Conservation (phyloP, 2,888 invertebrate genomes). For the Drosophila paramelanica region DNA sequence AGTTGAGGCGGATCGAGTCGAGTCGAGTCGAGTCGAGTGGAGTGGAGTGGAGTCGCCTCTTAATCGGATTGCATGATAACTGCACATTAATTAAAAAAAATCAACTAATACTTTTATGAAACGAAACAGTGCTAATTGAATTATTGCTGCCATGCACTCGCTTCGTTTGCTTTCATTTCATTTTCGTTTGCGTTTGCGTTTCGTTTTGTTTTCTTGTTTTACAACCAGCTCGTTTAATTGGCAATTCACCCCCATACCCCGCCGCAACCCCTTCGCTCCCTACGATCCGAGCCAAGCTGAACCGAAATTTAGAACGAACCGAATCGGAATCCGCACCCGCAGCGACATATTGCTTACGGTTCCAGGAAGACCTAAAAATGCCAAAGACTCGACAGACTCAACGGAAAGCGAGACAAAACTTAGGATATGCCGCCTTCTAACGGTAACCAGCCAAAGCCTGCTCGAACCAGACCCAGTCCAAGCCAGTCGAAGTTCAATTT, state of each 20-base stretch:
- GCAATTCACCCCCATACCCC: slow-evolving; percentile 18
- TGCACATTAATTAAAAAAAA: slow-evolving; percentile 81
- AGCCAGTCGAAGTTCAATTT: slow-evolving; percentile 59
- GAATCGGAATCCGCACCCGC: slow-evolving; percentile 50
- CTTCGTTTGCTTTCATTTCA: slow-evolving; percentile 61
- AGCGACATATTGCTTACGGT: slow-evolving; percentile 71
- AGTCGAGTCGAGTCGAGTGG: slow-evolving; percentile 40
- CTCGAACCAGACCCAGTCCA: slow-evolving; percentile 45
- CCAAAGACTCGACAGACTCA: slow-evolving; percentile 36
- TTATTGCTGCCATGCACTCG: slow-evolving; percentile 74
- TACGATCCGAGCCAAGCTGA: slow-evolving; percentile 10
- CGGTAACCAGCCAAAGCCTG: slow-evolving; percentile 71
- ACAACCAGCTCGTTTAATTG: slow-evolving; percentile 65
- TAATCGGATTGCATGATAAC: slow-evolving; percentile 82
- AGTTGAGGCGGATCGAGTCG: slow-evolving; percentile 10
- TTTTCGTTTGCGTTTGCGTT: slow-evolving; percentile 7
- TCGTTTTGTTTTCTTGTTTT: slow-evolving; percentile 27
- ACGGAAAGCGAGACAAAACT: slow-evolving; percentile 45
- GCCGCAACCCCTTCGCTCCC: background rate
- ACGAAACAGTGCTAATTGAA: slow-evolving; percentile 82
- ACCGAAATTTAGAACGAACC: slow-evolving; percentile 21
- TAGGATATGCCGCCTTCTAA: slow-evolving; percentile 60
- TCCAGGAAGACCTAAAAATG: slow-evolving; percentile 78
- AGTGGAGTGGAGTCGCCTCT: slow-evolving; percentile 53
- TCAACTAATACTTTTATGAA: slow-evolving; percentile 83